Evolutionary conservation across 2,888 invertebrate species (phyloP).

Genomic region (Polylopha cassiicola): DNA sequence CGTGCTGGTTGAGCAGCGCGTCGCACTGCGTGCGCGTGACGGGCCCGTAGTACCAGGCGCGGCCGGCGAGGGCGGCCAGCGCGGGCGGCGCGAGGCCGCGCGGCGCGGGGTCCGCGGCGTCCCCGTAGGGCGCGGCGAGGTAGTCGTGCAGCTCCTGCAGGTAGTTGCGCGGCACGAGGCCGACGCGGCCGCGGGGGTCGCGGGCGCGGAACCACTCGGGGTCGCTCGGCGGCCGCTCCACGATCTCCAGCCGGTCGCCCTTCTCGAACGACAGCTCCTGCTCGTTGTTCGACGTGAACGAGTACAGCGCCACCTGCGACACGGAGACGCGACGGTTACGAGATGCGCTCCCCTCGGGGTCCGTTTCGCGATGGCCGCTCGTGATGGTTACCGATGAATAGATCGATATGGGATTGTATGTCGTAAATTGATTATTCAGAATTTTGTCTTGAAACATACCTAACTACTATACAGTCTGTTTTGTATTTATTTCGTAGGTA

Average conservation of each 20-base stretch:
- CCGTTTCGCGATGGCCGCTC: no score
- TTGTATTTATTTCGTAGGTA: no score
- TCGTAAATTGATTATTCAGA: no score
- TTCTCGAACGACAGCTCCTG: conserved; percentile 98
- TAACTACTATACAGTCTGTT: no score
- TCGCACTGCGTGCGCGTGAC: conserved; percentile 98
- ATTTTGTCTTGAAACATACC: no score
- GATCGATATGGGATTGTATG: no score
- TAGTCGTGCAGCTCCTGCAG: conserved; percentile 94
- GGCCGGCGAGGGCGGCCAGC: conserved; percentile 96
- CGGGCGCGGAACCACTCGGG: conserved; percentile 99
- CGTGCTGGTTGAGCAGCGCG: conserved; percentile 94
- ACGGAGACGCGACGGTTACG: no score
- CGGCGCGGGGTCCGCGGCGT: conserved; percentile 91
- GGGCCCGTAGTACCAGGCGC: conserved; percentile 98
- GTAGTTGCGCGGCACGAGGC: conserved; percentile 97
- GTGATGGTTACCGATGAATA: no score
- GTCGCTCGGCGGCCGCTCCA: conserved; percentile 97
- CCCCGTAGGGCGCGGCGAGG: conserved; percentile 89
- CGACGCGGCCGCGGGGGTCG: conserved; percentile 93
- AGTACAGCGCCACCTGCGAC: conserved; percentile 89
- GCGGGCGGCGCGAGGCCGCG: conserved; percentile 97
- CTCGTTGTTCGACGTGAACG: conserved; percentile 94
- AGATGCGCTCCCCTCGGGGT: no score
- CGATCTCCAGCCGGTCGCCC: conserved; percentile 95